Evolutionary conservation across 2,888 invertebrate species (phyloP).

Genomic region (Amblyjoppa fuscipennis): DNA sequence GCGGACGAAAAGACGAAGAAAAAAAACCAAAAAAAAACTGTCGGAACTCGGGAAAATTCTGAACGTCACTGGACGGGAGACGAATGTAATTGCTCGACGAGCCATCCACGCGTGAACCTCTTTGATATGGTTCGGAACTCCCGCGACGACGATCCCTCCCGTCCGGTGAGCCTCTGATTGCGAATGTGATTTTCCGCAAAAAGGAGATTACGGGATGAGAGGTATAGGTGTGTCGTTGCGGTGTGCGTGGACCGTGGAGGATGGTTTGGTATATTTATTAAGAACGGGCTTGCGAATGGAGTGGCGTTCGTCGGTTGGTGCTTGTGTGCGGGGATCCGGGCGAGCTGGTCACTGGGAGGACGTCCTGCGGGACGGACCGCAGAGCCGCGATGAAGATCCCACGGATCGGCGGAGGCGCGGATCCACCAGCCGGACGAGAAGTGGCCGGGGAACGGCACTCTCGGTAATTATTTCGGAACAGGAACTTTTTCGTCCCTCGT

Average conservation of each 20-base stretch:
- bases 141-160: conserved; percentile 13
- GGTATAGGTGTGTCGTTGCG: conserved; percentile 64
- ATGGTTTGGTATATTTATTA: neutral
- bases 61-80: conserved; percentile 47
- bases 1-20: conserved; percentile 41
- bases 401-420: conserved; percentile 27
- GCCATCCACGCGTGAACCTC: conserved; percentile 79
- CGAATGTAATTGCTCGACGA: conserved; percentile 80
- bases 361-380: conserved; percentile 13
- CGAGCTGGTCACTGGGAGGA: conserved; percentile 31
- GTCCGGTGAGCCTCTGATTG: conserved; percentile 73
- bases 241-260: neutral
- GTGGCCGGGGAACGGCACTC: conserved; percentile 57
- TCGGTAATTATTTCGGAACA: conserved; percentile 58
- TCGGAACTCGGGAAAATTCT: conserved; percentile 57
- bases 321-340: neutral
- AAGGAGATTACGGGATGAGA: conserved; percentile 78
- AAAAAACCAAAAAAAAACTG: conserved; percentile 45
- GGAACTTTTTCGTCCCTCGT: conserved; percentile 38
- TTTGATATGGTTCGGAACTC: conserved; percentile 78
- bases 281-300: neutral
- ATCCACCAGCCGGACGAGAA: conserved; percentile 44
- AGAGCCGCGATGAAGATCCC: conserved; percentile 39
- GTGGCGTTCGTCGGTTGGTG: neutral
- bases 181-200: conserved; percentile 81